Evolutionary conservation across 2,113 vertebrate genomes (phyloP), one percentile per base, ranked within the genome.

Genomic region (Galemys pyrenaicus): DNA sequence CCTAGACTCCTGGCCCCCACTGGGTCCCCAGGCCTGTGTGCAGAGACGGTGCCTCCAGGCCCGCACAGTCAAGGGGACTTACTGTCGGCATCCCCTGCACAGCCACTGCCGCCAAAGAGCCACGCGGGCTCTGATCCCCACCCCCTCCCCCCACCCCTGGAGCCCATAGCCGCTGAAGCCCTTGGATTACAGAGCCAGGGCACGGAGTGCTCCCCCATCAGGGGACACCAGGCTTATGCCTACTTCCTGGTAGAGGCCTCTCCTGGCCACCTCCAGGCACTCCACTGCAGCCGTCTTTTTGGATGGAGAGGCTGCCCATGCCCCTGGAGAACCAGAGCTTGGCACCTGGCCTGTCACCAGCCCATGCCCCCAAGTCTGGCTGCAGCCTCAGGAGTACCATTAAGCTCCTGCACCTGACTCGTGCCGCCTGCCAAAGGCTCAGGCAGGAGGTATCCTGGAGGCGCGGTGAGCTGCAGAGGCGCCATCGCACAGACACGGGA

Each of bases 11-110:
- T 22, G 20, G 13, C 32, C 20, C 22, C 1, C 20, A 13, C 15
- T 2, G 10, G 39, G 49, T 17, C 12, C n/a, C 58, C 7, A 4
- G 32, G 51, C 13, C 39, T 24, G 16, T 60, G 75, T 9, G 0
- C 15, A 13, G 26, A 24, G 65, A 67, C 0, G 2, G 39, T 28
- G 13, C 4, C 6, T 5, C 51, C 3, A 0, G 1, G 19, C 35
- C 19, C 24, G 71, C 58, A 58, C 26, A 16, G 3, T 1, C 9
- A 54, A 56, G 30, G 6, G 37, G 51, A 22, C 28, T 35, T 8
- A 3, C 49, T 4, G 6, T 35, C 49, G 51, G 3, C 16, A 28
- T 67, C 20, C 22, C 15, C 46, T 84, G 46, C 26, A 10, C 20
- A 39, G 28, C 22, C 3, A 3, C 12, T 67, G n/a, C 65, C 9